Evolutionary conservation across 2,888 invertebrate species (phyloP).

Genomic region (Psococerastis gibbosa): DNA sequence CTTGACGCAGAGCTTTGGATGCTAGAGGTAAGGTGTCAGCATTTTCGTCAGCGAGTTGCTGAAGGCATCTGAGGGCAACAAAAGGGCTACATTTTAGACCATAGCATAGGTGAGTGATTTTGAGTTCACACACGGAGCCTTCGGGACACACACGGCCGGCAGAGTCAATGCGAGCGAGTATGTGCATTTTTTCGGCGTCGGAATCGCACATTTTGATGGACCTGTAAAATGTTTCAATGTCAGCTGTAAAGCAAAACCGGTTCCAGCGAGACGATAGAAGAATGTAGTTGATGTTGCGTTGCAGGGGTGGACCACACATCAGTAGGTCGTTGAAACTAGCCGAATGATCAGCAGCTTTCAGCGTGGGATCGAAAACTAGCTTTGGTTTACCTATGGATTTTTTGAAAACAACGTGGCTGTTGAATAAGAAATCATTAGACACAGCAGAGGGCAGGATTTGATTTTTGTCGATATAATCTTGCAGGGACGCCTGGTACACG

Average conservation of each 20-base stretch:
- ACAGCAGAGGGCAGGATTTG: neutral
- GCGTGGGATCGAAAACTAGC: neutral
- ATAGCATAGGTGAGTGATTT: conserved; percentile 16
- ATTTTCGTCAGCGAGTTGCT: conserved; percentile 15
- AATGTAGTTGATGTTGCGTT: neutral
- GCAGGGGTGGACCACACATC: neutral
- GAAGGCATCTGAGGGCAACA: conserved; percentile 13
- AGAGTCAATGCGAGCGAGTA: neutral
- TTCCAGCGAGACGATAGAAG: neutral
- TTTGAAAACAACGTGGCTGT: neutral
- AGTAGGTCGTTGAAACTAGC: neutral
- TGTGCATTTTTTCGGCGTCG: neutral
- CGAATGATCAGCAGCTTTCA: neutral
- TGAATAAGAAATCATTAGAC: neutral
- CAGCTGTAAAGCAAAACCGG: neutral
- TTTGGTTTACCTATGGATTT: neutral
- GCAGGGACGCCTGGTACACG: neutral
- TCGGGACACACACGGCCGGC: neutral
- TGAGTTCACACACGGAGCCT: conserved; percentile 12
- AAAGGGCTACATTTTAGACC: conserved; percentile 16
- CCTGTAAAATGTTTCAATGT: neutral
- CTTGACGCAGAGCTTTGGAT: conserved; percentile 7
- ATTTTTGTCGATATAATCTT: neutral
- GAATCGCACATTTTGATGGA: neutral
- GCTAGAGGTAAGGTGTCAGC: conserved; percentile 12